Conservation (phyloP, 1,140 invertebrate species). For the Zaprionus taronus region DNA sequence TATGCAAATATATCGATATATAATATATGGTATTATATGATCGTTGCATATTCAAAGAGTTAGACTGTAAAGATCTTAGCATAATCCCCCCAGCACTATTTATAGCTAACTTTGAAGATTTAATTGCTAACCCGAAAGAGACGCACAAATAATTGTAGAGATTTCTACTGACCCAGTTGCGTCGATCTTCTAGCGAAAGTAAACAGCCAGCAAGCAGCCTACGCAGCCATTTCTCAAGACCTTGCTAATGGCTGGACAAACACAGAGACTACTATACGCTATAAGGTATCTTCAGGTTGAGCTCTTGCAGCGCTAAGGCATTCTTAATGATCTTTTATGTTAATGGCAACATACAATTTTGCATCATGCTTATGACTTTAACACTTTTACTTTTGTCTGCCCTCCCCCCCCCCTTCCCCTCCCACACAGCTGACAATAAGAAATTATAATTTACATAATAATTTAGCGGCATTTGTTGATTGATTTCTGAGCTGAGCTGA, state of each 20-base stretch:
- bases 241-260: conserved; percentile 1
- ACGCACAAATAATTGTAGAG: neutral
- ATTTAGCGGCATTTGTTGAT: conserved; percentile 71
- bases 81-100: neutral
- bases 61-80: neutral
- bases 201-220: neutral
- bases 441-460: conserved; percentile 77
- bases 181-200: conserved; percentile 10
- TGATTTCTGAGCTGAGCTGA: conserved; percentile 46
- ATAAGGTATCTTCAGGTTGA: conserved; percentile 23
- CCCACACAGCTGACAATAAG: conserved; percentile 37
- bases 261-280: neutral
- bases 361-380: conserved; percentile 37
- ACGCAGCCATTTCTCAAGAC: neutral
- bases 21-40: neutral
- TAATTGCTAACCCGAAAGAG: neutral
- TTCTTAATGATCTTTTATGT: conserved; percentile 49
- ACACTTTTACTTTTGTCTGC: conserved; percentile 62
- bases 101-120: neutral
- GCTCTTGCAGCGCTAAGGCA: conserved; percentile 6
- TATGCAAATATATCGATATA: neutral
- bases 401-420: neutral
- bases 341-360: conserved; percentile 34
- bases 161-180: conserved; percentile 8
- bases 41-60: neutral